phyloP scores from a whole-genome alignment of 2,113 vertebrate genomes.

The Daboia siamensis region DNA sequence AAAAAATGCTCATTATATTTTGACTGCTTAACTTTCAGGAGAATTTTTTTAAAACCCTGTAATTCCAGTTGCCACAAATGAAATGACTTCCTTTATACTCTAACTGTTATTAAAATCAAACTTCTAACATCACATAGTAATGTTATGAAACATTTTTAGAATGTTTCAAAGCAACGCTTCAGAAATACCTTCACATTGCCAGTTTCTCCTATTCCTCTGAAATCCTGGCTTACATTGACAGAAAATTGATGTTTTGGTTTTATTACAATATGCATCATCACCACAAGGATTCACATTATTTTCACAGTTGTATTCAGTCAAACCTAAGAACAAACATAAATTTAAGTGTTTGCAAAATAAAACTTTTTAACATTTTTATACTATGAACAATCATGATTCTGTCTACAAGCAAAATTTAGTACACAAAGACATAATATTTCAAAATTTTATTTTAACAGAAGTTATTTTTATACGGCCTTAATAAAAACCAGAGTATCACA shows the following conservation, averaged over 20 bases:
- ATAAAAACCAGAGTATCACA: neutral
- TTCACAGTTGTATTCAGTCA: constrained; percentile 83
- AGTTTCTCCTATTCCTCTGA: constrained; percentile 84
- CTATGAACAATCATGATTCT: neutral
- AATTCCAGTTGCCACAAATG: constrained; percentile 26
- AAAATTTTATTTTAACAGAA: neutral
- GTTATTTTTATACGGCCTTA: neutral
- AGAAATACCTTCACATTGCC: constrained; percentile 88
- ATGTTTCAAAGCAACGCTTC: constrained; percentile 37
- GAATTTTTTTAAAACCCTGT: neutral
- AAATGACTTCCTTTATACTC: constrained; percentile 21
- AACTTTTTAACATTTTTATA: neutral
- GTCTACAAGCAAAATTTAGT: neutral
- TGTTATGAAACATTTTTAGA: constrained; percentile 33
- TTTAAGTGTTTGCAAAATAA: neutral
- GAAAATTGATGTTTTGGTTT: constrained; percentile 81
- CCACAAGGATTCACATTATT: constrained; percentile 90
- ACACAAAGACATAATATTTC: neutral
- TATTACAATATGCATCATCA: constrained; percentile 91
- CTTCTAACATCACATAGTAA: constrained; percentile 26
- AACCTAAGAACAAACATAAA: constrained; percentile 69
- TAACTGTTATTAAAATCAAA: constrained; percentile 30
- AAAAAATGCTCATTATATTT: neutral
- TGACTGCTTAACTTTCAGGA: constrained; percentile 5
- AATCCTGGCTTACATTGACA: constrained; percentile 94